phyloP scores from a whole-genome alignment of 2,888 invertebrate genomes.

The Gerris lacustris region DNA sequence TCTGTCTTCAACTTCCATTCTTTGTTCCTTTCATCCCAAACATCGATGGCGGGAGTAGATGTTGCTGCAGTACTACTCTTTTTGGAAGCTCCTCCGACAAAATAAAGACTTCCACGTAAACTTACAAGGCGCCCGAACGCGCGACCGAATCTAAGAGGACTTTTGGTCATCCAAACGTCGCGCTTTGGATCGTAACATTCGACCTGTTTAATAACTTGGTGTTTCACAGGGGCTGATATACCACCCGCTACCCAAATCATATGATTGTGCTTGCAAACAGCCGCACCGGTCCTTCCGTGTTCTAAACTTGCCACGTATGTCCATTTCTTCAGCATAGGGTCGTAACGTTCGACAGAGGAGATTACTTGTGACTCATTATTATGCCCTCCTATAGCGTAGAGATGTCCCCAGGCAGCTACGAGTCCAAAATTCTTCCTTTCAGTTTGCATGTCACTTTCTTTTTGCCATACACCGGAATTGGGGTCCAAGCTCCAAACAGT shows the following conservation, averaged over 20 bases:
- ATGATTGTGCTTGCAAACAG: slow-evolving; percentile 48
- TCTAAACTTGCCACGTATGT: slow-evolving; percentile 46
- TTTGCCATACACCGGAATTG: slow-evolving; percentile 49
- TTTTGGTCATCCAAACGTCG: slow-evolving; percentile 47
- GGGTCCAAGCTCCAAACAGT: slow-evolving; percentile 61
- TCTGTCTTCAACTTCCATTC: slow-evolving; percentile 48
- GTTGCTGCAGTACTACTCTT: slow-evolving; percentile 42
- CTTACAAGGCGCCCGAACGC: slow-evolving; percentile 37
- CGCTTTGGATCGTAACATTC: slow-evolving; percentile 49
- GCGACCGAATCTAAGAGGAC: slow-evolving; percentile 43
- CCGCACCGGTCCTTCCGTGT: slow-evolving; percentile 49
- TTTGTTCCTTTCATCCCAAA: slow-evolving; percentile 46
- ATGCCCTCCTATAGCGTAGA: slow-evolving; percentile 60
- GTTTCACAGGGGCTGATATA: slow-evolving; percentile 36
- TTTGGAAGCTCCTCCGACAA: slow-evolving; percentile 53
- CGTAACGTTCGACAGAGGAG: slow-evolving; percentile 48
- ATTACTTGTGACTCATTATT: slow-evolving; percentile 45
- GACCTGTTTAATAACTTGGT: slow-evolving; percentile 38
- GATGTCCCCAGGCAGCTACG: slow-evolving; percentile 50
- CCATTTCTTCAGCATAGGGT: slow-evolving; percentile 47
- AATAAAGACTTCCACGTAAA: slow-evolving; percentile 44
- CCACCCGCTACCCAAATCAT: slow-evolving; percentile 64
- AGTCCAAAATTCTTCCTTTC: slow-evolving; percentile 57
- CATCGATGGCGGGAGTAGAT: slow-evolving; percentile 48
- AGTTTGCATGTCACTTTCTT: slow-evolving; percentile 47